Evolutionary conservation across 2,888 invertebrate genomes (phyloP), one percentile per base, ranked within the genome.

Genomic region (Drosophila subquinaria): DNA sequence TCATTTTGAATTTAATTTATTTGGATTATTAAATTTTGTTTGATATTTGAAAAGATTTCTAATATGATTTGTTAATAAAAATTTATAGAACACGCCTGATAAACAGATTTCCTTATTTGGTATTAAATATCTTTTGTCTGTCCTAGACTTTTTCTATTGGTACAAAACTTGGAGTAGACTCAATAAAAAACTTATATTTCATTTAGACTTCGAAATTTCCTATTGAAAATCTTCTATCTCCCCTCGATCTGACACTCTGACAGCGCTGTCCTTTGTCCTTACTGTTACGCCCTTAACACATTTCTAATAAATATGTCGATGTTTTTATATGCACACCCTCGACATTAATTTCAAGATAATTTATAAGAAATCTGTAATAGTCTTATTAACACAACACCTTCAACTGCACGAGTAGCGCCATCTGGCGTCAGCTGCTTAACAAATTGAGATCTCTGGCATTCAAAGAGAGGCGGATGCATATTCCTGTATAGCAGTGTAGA

Each of bases 401-500:
- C 42, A 40, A 73, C 59, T 64, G 66, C 43, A 2, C 30, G 30
- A 30, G 6, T 30, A 48, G 86, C 79, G 76, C 86, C 86, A 88
- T 77, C 79, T 85, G 82, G 86, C 76, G 72, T 76, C 87, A 85
- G 69, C 82, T 87, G 89, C 86, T 88, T 77, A 79, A 89, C 89
- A 87, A 87, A 87, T 87, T 89, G 88, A 87, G 73, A 73, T 69
- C 76, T 79, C 45, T 42, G 48, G 38, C 38, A n/a, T 38, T 38
- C n/a, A 38, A 10, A 10, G 6, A 38, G 38, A 38, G 38, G n/a
- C n/a, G n/a, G 33, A 11, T 30, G 48, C 30, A 20, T 43, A 38
- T 38, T 57, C 3, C 2, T 8, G 30, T 27, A 0, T 27, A 1
- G 27, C 8, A 30, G 4, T 30, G 63, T 48, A 59, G 77, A 81